Evolutionary conservation across 2,113 vertebrate genomes (phyloP), one percentile per base, ranked within the genome.

Genomic region (Heliornis fulica): DNA sequence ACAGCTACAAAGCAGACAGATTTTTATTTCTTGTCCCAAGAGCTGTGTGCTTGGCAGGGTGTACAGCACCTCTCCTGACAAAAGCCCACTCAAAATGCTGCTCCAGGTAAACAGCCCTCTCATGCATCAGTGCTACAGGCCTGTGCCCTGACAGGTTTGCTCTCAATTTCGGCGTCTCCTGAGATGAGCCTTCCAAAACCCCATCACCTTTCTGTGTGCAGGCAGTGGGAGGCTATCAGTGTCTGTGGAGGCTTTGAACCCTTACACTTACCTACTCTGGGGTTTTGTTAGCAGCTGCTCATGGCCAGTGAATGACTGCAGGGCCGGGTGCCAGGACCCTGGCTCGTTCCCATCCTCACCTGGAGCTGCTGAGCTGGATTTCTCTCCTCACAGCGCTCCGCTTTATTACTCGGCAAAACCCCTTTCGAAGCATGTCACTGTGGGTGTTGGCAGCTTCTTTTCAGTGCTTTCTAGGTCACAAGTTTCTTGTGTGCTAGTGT

Each of bases 381-480:
- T 71, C 61, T 59, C 25, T 61, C 59, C 45, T 64, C 15, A 4
- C 32, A 64, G 36, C 15, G 2, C 48, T 77, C 16, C 1, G 0
- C 51, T 50, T 18, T 7, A 29, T 60, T 65, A 9, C 31, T 4
- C 18, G 36, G 45, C 66, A 84, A 83, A 83, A 29, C 45, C 78
- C 74, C 36, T 31, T 69, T 45, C 70, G 14, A 14, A 79, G 26
- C 7, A 3, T 2, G 5, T 50, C 2, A 0, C 71, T 59, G 46
- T 46, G 95, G 75, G 71, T 68, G 75, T 59, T 76, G 61, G 78
- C 93, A 69, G 66, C 17, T 77, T 65, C 63, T 54, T 77, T 64
- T 23, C 78, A 25, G 2, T 53, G 78, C 71, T 96, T 95, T 97
- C 92, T 94, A 86, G 78, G 91, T 94, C 94, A 91, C 63, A 15